Conservation (phyloP, 2,797 vertebrate genomes). For the Acrossocheilus fasciatus region DNA sequence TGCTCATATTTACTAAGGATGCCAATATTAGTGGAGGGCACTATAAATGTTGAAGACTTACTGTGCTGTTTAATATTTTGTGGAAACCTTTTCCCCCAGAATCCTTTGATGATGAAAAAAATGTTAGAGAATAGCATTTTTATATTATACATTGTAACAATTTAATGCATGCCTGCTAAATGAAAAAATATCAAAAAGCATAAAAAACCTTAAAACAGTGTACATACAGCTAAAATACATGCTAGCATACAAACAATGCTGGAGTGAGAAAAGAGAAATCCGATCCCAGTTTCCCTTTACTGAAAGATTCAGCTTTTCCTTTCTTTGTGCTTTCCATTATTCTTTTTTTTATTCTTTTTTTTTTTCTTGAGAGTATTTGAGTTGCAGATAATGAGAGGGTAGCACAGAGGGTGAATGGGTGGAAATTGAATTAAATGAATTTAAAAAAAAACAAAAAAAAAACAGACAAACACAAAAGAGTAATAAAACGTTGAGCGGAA, state of each 20-base stretch:
- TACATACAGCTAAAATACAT: neutral
- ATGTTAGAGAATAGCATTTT: neutral
- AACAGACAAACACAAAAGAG: conserved; percentile 37
- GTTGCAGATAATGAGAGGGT: conserved; percentile 16
- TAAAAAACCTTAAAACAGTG: neutral
- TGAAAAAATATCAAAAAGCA: neutral
- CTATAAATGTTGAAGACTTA: no score
- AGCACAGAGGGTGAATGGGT: neutral
- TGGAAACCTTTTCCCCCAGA: neutral
- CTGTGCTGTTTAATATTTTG: neutral
- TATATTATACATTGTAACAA: neutral
- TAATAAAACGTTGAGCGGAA: conserved; percentile 15
- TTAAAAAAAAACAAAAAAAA: neutral
- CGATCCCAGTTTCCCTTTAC: conserved; percentile 7
- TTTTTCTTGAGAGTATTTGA: neutral
- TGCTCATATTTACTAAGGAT: no score
- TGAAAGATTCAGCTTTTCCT: conserved; percentile 21
- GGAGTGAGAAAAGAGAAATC: neutral
- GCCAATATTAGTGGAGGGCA: no score
- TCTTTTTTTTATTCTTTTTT: conserved; percentile 1
- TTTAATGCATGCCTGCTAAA: neutral
- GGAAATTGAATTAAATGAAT: neutral
- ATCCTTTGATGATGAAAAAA: neutral
- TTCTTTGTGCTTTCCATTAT: conserved; percentile 16
- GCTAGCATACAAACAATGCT: neutral